These are phyloP conservation scores for Oreochromis mossambicus DNA, from an alignment of 2,797 vertebrate genomes.

Conservation along the genomic window DNA sequence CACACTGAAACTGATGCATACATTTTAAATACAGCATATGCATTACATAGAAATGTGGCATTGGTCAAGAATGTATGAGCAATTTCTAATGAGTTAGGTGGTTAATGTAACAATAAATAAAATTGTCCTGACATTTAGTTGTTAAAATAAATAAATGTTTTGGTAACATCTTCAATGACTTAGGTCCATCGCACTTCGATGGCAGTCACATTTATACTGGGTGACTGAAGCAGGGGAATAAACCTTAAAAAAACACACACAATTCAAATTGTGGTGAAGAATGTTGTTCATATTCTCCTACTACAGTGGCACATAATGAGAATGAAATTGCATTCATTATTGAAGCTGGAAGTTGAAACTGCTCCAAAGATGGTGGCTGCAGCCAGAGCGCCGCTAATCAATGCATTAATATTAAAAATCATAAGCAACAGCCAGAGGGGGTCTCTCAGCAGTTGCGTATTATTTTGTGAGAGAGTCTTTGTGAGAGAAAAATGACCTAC, in stretches of 20 bases:
- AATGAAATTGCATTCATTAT: conserved; percentile 49
- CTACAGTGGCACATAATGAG: conserved; percentile 39
- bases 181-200: neutral
- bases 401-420: conserved; percentile 62
- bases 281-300: conserved; percentile 33
- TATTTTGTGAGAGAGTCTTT: conserved; percentile 30
- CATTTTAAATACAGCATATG: neutral
- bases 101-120: neutral
- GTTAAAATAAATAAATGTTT: neutral
- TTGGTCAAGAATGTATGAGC: neutral
- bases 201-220: neutral
- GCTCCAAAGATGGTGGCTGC: conserved; percentile 44
- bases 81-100: neutral
- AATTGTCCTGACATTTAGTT: neutral
- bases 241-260: neutral
- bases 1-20: neutral
- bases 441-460: conserved; percentile 11
- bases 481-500: conserved; percentile 20
- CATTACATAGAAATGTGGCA: neutral
- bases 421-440: conserved; percentile 47
- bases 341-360: conserved; percentile 33
- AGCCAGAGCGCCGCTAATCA: conserved; percentile 51
- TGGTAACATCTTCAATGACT: neutral
- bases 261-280: conserved; percentile 29
- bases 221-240: neutral